Percentiles rank a stretch among this genome's conserved stretches.
Conservation (phyloP, 2,113 vertebrate genomes). For the Sitta europaea region DNA sequence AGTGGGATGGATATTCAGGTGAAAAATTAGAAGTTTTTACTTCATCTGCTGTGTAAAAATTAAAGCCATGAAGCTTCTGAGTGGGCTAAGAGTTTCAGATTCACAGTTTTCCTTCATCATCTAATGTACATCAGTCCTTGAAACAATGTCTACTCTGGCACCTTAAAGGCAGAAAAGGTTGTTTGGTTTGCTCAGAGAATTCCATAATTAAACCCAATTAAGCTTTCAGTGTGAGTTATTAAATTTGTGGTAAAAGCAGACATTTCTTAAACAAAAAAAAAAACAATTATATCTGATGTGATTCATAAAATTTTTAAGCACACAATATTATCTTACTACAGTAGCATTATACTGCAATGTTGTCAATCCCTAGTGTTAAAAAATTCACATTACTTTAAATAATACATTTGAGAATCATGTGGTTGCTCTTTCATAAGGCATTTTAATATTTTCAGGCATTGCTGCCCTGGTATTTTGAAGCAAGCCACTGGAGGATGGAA, state of each 20-base stretch:
- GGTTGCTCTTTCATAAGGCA: not conserved
- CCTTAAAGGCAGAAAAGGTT: not conserved
- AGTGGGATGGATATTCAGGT: not conserved
- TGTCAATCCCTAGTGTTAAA: not conserved
- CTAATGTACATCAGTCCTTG: not conserved
- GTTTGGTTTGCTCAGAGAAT: not conserved
- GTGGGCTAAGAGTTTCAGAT: not conserved
- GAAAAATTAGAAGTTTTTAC: not conserved
- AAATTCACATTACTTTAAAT: not conserved
- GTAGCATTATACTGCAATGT: not conserved
- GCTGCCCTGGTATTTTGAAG: not conserved
- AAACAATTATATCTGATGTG: not conserved
- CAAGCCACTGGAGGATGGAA: not conserved
- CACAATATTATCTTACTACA: not conserved
- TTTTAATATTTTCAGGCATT: not conserved
- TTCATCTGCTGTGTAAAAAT: not conserved
- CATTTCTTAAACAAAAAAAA: not conserved
- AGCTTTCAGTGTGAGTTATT: slow-evolving; percentile 6
- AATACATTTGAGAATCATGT: not conserved
- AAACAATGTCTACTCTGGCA: not conserved
- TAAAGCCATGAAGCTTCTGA: not conserved
- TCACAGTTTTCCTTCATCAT: not conserved
- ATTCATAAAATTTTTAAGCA: slow-evolving; percentile 1
- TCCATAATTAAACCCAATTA: slow-evolving; percentile 13
- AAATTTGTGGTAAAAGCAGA: not conserved